phyloP scores from a whole-genome alignment of 23 tunicate species.

The Trididemnum miniatum region DNA sequence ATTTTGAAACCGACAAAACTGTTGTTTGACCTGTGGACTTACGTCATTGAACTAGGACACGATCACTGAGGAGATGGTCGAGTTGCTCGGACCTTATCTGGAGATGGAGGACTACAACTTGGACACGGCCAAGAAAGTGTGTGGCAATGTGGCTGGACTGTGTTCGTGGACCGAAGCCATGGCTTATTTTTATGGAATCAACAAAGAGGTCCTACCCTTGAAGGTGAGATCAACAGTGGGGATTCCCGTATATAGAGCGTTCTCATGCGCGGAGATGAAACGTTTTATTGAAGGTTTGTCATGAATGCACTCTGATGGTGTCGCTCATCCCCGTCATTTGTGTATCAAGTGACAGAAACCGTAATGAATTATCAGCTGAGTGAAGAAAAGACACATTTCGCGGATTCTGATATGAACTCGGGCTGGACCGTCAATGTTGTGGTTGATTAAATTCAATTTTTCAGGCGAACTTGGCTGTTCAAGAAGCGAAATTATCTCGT shows the following conservation, averaged over 20 bases:
- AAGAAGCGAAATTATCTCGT: constrained; percentile 56
- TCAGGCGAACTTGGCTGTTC: constrained; percentile 77
- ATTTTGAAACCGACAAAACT: not conserved
- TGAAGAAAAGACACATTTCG: too few relatives aligned
- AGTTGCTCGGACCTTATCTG: constrained; percentile 53
- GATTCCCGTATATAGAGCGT: too few relatives aligned
- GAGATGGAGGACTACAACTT: constrained; percentile 83
- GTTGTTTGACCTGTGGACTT: not conserved
- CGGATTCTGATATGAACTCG: too few relatives aligned
- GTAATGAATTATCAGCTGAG: too few relatives aligned
- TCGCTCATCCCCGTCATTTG: too few relatives aligned
- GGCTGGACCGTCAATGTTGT: too few relatives aligned
- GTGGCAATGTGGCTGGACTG: constrained; percentile 79
- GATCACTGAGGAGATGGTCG: constrained; percentile 81
- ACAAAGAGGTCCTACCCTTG: constrained; percentile 75
- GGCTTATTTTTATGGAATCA: constrained; percentile 74
- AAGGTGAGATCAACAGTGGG: too few relatives aligned
- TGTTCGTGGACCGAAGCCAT: constrained; percentile 88
- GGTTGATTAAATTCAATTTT: not conserved
- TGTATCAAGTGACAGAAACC: too few relatives aligned
- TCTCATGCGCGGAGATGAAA: too few relatives aligned
- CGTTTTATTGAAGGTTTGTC: too few relatives aligned
- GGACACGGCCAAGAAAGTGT: constrained; percentile 82
- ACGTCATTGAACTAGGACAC: constrained; percentile 39
- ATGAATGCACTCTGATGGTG: too few relatives aligned